Conservation (phyloP, 1,140 invertebrate genomes). For the Cydia amplana region DNA sequence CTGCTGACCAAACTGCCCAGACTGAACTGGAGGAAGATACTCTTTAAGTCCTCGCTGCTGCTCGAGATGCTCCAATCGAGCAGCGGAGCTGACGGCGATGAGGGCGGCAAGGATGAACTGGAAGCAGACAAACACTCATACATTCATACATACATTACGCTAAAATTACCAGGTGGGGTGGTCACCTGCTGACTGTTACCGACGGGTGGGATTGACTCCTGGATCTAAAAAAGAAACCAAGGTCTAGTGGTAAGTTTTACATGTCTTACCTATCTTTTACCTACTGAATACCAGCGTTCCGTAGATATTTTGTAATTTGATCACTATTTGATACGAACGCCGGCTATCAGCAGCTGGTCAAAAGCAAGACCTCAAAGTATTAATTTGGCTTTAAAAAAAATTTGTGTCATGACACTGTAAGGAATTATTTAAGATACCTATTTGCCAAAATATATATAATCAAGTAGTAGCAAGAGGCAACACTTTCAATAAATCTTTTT, state of each 20-base stretch:
- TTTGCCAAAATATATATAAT: no score
- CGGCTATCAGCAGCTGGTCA: neutral
- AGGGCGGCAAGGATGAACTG: constrained; percentile 64
- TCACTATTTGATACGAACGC: neutral
- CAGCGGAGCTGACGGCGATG: constrained; percentile 59
- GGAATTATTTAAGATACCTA: no score
- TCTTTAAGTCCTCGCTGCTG: constrained; percentile 34
- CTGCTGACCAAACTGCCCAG: neutral
- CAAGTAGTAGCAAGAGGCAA: no score
- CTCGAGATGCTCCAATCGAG: constrained; percentile 66
- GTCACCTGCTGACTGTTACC: constrained; percentile 19
- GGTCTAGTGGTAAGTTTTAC: constrained; percentile 14
- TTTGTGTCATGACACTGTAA: no score
- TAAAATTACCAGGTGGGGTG: constrained; percentile 9
- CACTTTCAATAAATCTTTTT: no score
- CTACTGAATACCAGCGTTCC: neutral
- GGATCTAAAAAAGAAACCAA: constrained; percentile 30
- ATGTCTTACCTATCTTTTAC: neutral
- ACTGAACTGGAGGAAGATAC: constrained; percentile 21
- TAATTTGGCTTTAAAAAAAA: neutral
- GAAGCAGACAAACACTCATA: constrained; percentile 35
- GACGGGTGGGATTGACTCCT: constrained; percentile 4
- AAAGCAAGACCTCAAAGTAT: neutral
- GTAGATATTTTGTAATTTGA: neutral
- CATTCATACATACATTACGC: neutral